Conservation (phyloP, 2,113 vertebrate species). For the Galeopterus variegatus region DNA sequence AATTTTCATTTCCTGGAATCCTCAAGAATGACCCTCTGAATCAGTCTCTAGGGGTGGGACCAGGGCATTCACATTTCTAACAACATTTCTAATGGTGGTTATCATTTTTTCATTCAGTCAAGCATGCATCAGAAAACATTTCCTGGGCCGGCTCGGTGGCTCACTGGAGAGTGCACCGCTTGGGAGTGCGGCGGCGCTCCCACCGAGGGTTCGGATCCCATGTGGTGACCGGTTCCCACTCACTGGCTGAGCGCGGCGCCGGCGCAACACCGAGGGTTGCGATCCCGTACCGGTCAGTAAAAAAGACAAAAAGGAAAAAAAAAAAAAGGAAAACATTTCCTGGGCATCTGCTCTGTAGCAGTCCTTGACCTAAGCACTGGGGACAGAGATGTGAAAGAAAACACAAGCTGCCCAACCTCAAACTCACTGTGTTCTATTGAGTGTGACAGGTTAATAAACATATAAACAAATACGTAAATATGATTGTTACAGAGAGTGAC, state of each 20-base stretch:
- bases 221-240: too few relatives aligned
- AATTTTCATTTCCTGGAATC: conserved; percentile 22
- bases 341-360: neutral
- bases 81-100: neutral
- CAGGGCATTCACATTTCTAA: neutral
- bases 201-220: too few relatives aligned
- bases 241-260: too few relatives aligned
- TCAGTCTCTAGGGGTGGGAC: neutral
- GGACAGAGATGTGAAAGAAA: neutral
- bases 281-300: too few relatives aligned
- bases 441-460: neutral
- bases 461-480: neutral
- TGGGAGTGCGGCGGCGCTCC: too few relatives aligned
- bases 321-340: neutral
- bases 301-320: too few relatives aligned
- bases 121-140: neutral
- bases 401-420: neutral
- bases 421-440: neutral
- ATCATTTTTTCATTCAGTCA: neutral
- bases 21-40: neutral
- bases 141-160: too few relatives aligned
- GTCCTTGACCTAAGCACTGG: neutral
- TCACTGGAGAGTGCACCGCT: too few relatives aligned
- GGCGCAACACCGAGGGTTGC: too few relatives aligned
- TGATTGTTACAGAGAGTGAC: neutral